Base-by-base conservation (phyloP, 1,140 invertebrate species). In the Planococcus citri region DNA sequence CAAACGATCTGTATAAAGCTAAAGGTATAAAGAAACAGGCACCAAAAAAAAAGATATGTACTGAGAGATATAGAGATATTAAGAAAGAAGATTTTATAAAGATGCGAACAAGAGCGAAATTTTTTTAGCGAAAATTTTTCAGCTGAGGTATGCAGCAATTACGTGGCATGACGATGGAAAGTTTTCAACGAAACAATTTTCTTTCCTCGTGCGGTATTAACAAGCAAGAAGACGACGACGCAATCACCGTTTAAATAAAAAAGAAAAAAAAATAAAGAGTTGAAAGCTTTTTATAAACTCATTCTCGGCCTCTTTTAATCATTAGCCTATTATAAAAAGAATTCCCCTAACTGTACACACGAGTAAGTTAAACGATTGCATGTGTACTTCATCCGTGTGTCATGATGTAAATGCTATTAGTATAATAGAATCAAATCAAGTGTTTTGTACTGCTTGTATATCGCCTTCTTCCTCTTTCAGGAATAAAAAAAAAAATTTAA, bases 211-310 rank as follows among this genome's bases (percentile, higher is more conserved):
- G 4, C 17, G 10, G 3, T 9, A 2, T n/a, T 6, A 17, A 17
- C 17, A 20, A 9, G 10, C 12, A 17, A 3, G 41, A n/a, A 51
- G 2, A 9, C 17, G 6, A n/a, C n/a, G 10, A 51, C 17, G 10
- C 17, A 20, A 51, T 51, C n/a, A n/a, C n/a, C n/a, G n/a, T 17
- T 17, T 17, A 51, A 51, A 17, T 6, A 14, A 8, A 8, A 37
- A 37, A 37, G 33, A 37, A 37, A 37, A 37, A 37, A 37, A 37
- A 6, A 37, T 37, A 14, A 20, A 51, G 41, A 51, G 41, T 51
- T 51, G 12, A 51, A 51, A 51, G 41, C 41, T 51, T 51, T 51
- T 51, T 51, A 51, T 51, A 51, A 51, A 51, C 41, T 51, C 41
- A 51, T 51, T 51, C 41, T 51, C 41, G 41, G 10, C 41, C 41